Evolutionary conservation across 2,888 invertebrate genomes (phyloP).

Genomic region (Ecliptopera silaceata): DNA sequence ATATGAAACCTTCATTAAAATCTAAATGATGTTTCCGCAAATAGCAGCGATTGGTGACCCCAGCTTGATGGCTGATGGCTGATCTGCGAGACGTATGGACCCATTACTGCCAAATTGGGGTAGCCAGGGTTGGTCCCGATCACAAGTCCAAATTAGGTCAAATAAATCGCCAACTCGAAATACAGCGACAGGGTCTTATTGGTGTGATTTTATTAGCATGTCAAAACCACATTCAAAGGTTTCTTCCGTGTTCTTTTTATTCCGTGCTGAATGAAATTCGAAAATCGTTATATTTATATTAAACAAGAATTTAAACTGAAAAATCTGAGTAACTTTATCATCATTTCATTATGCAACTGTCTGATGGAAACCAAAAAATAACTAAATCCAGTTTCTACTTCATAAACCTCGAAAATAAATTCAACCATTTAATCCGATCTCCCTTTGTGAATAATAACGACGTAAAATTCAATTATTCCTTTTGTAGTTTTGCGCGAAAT

Average conservation of each 20-base stretch:
- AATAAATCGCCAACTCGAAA: conserved; percentile 17
- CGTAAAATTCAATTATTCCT: conserved; percentile 34
- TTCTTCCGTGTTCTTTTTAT: background rate
- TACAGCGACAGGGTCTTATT: conserved; percentile 17
- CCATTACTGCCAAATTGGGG: conserved; percentile 33
- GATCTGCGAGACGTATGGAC: conserved; percentile 35
- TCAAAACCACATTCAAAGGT: background rate
- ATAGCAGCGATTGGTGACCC: conserved; percentile 27
- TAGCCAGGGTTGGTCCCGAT: conserved; percentile 2
- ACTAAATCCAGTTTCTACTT: conserved; percentile 15
- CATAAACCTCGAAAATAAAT: conserved; percentile 19
- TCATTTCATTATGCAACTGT: no score
- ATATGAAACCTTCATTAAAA: conserved; percentile 21
- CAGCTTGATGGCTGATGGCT: conserved; percentile 3
- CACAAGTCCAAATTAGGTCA: conserved; percentile 28
- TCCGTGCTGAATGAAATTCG: background rate
- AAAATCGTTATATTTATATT: no score
- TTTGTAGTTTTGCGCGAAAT: conserved; percentile 32
- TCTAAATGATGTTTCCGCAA: conserved; percentile 22
- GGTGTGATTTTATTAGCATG: conserved; percentile 12
- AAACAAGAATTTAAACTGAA: no score
- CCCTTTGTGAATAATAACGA: conserved; percentile 37
- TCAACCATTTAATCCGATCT: conserved; percentile 28
- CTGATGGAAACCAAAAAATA: background rate
- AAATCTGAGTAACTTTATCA: no score